phyloP scores from a whole-genome alignment of 2,113 vertebrate species.

The Pyrgilauda ruficollis region DNA sequence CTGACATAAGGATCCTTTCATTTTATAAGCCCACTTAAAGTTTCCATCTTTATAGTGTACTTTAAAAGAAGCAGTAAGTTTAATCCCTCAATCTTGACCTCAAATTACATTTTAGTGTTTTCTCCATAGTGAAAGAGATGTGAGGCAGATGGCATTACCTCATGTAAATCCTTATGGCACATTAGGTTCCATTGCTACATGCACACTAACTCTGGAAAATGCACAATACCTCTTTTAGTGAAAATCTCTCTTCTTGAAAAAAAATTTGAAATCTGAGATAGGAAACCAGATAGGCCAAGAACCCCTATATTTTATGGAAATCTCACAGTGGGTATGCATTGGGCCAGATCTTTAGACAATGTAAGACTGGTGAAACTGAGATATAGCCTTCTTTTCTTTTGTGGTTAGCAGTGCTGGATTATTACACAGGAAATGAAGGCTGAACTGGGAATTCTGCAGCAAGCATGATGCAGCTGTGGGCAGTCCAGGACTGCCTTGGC shows the following conservation, averaged over 20 bases:
- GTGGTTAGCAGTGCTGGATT: neutral
- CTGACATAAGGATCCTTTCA: conserved; percentile 3
- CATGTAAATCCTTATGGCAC: conserved; percentile 1
- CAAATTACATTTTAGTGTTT: neutral
- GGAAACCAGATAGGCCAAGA: neutral
- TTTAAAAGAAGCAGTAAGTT: conserved; percentile 27
- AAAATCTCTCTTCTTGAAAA: neutral
- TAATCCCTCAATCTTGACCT: conserved; percentile 22
- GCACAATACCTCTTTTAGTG: neutral
- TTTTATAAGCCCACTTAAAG: conserved; percentile 39
- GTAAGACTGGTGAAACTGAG: neutral
- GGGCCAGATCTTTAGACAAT: neutral
- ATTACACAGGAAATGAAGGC: neutral
- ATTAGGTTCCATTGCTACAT: neutral
- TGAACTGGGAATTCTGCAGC: neutral
- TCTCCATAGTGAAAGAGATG: neutral
- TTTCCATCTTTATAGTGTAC: neutral
- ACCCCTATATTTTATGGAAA: neutral
- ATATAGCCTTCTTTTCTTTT: neutral
- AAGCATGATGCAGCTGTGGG: neutral
- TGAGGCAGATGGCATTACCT: conserved; percentile 38
- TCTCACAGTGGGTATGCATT: neutral
- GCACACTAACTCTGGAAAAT: neutral
- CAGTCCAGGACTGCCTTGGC: neutral
- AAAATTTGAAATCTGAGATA: neutral